Base-by-base conservation (phyloP, 2,888 invertebrate genomes). In the Malthinus seriepunctatus region DNA sequence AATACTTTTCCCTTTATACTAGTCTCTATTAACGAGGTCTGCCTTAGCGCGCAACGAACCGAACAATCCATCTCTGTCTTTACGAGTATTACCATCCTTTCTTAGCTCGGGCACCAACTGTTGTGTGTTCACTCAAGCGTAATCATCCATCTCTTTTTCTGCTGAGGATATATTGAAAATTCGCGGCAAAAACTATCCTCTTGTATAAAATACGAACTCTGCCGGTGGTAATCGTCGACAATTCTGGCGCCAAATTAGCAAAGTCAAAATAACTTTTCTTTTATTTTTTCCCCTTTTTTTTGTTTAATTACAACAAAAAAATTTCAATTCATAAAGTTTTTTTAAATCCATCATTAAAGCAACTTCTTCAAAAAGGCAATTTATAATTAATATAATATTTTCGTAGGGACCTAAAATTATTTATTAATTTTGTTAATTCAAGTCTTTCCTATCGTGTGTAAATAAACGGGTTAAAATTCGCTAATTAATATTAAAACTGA, bases 111-210 rank as follows among this genome's bases (percentile, higher is more conserved):
- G 56, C 55, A 57, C 52, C 58, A 58, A 55, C 55, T 56, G 58
- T 58, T 62, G 62, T 62, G 51, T 52, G 51, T 52, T 56, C 62
- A 44, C 52, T 62, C 62, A 47, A 58, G 58, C 58, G 55, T 58
- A 51, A 53, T 62, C 62, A 48, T 50, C 61, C 56, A 51, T 66
- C 66, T 66, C 66, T 64, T 61, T 66, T 69, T 63, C 50, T 53
- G 46, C 51, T 51, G 47, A 51, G 54, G 56, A 58, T 61, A 56
- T 62, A 64, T 64, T 64, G 65, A 65, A 68, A 70, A 67, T 65
- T 67, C 65, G 65, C 67, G 69, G 67, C 68, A 69, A 69, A 69
- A 71, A 69, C 67, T 61, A 60, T 60, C 44, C 60, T 62, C 56
- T 63, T 65, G 65, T 57, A 62, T 61, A 66, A 66, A 67, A 67